These are phyloP conservation scores for Scomberomorus guttatus DNA, from an alignment of 2,797 vertebrate species.

Conservation along the genomic window DNA sequence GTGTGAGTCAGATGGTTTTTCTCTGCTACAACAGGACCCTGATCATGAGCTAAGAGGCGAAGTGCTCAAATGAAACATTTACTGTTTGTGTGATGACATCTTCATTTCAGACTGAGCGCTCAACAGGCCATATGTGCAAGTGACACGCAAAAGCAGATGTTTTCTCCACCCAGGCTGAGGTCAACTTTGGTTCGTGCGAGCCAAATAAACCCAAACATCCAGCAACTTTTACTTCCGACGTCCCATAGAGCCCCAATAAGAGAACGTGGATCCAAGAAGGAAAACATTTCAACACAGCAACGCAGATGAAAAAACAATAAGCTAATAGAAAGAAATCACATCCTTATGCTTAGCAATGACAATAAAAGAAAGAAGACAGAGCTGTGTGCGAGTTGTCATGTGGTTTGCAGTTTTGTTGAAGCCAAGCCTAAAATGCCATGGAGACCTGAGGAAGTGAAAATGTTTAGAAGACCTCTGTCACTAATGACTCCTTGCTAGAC, in stretches of 20 bases:
- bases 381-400: background rate
- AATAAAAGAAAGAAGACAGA: background rate
- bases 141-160: constrained; percentile 72
- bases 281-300: constrained; percentile 45
- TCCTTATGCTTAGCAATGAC: background rate
- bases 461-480: constrained; percentile 26
- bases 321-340: constrained; percentile 20
- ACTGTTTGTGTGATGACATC: constrained; percentile 43
- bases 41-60: constrained; percentile 31
- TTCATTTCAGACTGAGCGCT: constrained; percentile 44
- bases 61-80: constrained; percentile 48
- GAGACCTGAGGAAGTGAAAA: constrained; percentile 50
- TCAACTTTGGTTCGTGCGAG: constrained; percentile 44
- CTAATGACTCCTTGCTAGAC: constrained; percentile 2
- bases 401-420: background rate
- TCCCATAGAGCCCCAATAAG: constrained; percentile 28
- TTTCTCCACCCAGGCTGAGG: constrained; percentile 75
- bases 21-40: constrained; percentile 18
- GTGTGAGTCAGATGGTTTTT: constrained; percentile 43
- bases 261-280: constrained; percentile 11
- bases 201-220: constrained; percentile 43
- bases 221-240: constrained; percentile 25
- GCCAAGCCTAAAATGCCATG: background rate
- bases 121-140: constrained; percentile 45
- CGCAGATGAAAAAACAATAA: constrained; percentile 26